These are phyloP conservation scores for Chaetorhynchus papuensis DNA, from an alignment of 2,113 vertebrate genomes.

Conservation along the genomic window DNA sequence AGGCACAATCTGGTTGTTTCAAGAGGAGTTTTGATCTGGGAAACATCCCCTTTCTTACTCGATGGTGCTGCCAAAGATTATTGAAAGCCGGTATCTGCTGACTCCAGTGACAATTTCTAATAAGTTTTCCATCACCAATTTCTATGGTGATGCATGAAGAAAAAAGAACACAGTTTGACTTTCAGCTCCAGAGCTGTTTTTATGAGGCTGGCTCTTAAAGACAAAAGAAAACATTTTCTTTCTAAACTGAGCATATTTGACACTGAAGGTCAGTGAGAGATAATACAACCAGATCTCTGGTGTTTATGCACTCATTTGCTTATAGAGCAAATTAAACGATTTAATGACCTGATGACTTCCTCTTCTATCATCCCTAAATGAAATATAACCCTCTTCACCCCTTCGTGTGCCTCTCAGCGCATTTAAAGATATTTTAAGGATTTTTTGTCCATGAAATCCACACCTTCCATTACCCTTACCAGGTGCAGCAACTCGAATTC, in stretches of 20 bases:
- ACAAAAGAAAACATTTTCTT: constrained; percentile 28
- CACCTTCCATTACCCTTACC: neutral
- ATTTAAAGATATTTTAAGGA: neutral
- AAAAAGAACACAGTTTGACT: constrained; percentile 12
- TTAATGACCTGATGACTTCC: neutral
- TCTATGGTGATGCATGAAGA: constrained; percentile 13
- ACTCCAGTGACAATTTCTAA: constrained; percentile 13
- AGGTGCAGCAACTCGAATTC: neutral
- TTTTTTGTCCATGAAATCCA: neutral
- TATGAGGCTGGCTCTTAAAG: constrained; percentile 6
- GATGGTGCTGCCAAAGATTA: neutral
- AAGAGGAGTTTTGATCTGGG: neutral
- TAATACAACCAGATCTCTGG: neutral
- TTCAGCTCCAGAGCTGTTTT: constrained; percentile 21
- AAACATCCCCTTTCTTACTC: neutral
- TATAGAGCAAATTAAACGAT: neutral
- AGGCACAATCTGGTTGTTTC: neutral
- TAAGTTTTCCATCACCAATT: constrained; percentile 37
- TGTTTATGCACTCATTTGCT: neutral
- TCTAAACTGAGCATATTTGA: neutral
- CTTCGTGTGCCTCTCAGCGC: neutral
- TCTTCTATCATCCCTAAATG: neutral
- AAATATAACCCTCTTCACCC: neutral
- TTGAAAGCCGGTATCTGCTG: neutral
- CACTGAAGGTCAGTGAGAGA: neutral